These are phyloP conservation scores for Oreochromis grahami DNA, from an alignment of 2,797 vertebrate species.

Conservation along the genomic window DNA sequence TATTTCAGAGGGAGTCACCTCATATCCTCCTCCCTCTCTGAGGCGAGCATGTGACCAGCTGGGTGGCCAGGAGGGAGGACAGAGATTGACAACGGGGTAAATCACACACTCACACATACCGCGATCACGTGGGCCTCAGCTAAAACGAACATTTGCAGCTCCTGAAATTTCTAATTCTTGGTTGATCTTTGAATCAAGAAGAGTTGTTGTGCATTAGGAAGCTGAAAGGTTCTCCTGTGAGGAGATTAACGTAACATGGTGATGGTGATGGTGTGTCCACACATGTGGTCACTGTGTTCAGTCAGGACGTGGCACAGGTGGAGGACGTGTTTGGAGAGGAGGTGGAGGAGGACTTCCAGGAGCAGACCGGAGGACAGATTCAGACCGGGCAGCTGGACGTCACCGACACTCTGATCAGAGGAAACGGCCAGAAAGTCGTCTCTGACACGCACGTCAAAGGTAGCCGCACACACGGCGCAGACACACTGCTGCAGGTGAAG, in stretches of 20 bases:
- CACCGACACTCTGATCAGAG: not conserved
- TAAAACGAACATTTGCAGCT: not conserved
- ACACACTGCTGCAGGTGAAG: not conserved
- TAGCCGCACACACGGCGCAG: not conserved
- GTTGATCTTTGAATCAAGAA: not conserved
- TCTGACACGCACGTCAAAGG: not conserved
- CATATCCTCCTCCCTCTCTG: slow-evolving; percentile 71
- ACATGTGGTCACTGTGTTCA: slow-evolving; percentile 4
- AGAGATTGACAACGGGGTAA: not conserved
- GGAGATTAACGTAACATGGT: not conserved
- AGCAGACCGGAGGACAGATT: slow-evolving; percentile 8
- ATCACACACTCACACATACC: not conserved
- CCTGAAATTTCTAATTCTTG: not conserved
- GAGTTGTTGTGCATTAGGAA: not conserved
- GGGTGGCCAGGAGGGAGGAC: not conserved
- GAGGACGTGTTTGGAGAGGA: not conserved
- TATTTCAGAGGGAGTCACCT: slow-evolving; percentile 74
- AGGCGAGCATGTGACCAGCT: slow-evolving; percentile 65
- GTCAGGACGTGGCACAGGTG: not conserved
- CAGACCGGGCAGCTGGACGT: slow-evolving; percentile 24
- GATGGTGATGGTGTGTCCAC: not conserved
- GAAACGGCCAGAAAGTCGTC: not conserved
- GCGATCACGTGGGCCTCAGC: not conserved
- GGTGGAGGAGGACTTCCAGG: slow-evolving; percentile 19
- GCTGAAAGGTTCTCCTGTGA: not conserved